Base-by-base conservation (phyloP, 2,113 vertebrate genomes). In the Trematocara macrostoma region DNA sequence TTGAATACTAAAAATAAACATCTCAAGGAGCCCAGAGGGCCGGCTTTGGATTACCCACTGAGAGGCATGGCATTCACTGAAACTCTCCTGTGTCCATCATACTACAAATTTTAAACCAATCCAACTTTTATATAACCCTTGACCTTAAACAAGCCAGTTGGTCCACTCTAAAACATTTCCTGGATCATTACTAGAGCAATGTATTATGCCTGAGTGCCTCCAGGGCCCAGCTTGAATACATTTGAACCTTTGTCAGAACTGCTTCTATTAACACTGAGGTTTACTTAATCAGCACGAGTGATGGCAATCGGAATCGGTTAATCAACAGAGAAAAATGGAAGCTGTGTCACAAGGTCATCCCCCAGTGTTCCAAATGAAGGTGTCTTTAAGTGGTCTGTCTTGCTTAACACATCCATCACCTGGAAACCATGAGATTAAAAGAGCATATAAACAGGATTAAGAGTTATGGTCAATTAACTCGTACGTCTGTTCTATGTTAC, bases 1-100 rank as follows among this genome's bases (percentile, higher is more conserved):
- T 76, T 76, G 86, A 84, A 92, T 53, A 89, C 86, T 81, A 57
- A 92, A 92, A 94, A 95, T 84, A 93, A 95, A 94, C 88, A 92
- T 82, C 38, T 78, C 23, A 15, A 0, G 52, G 42, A 86, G 81
- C 89, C 91, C 74, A 59, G 47, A 81, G 84, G 84, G 80, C 45
- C 52, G 4, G 80, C 56, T 86, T 85, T 82, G 51, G 82, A 11
- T 83, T 85, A 83, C 91, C 90, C 88, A 51, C 87, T 89, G 90
- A 85, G 90, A 90, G 52, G 35, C 87, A 34, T 3, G 85, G 69
- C 55, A 64, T 82, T 78, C 59, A 15, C 34, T 84, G 61, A 88
- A 31, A 87, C 76, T 82, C 83, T n/a, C 40, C 90, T 52, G 23
- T 11, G 81, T 83, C 86, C 81, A 86, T 82, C 61, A n/a, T 80